Evolutionary conservation across 2,113 vertebrate genomes (phyloP).

Genomic region (Bagarius yarrelli): DNA sequence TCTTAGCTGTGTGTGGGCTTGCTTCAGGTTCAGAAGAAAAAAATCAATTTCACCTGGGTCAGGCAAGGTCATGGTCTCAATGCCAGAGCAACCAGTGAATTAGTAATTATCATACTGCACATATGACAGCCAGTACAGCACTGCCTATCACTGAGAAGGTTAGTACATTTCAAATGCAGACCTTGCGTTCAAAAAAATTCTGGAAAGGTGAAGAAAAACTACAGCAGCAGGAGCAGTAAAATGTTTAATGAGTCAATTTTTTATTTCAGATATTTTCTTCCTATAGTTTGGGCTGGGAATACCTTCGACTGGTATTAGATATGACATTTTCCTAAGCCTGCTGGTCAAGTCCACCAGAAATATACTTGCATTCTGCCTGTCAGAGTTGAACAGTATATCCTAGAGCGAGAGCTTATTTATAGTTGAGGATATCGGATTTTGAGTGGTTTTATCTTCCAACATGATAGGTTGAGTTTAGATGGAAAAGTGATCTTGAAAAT

Average conservation of each 20-base stretch:
- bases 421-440: constrained; percentile 27
- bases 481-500: constrained; percentile 27
- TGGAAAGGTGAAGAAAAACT: constrained; percentile 54
- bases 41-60: constrained; percentile 93
- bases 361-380: constrained; percentile 14
- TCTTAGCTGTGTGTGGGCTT: constrained; percentile 84
- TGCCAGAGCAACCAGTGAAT: constrained; percentile 75
- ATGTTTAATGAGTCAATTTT: constrained; percentile 6
- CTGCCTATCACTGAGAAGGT: constrained; percentile 57
- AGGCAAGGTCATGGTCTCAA: constrained; percentile 77
- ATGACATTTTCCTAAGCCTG: constrained; percentile 11
- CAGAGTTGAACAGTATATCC: constrained; percentile 11
- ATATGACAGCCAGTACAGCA: constrained; percentile 63
- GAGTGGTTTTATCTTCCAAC: constrained; percentile 35
- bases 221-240: neutral
- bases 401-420: constrained; percentile 24
- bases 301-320: constrained; percentile 17
- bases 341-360: constrained; percentile 14
- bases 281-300: neutral
- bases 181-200: constrained; percentile 53
- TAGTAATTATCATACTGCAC: constrained; percentile 79
- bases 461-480: constrained; percentile 35
- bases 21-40: constrained; percentile 83
- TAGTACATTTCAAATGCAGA: constrained; percentile 52
- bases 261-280: neutral